Evolutionary conservation across 1,140 invertebrate genomes (phyloP).

Genomic region (Calosoma granatense): DNA sequence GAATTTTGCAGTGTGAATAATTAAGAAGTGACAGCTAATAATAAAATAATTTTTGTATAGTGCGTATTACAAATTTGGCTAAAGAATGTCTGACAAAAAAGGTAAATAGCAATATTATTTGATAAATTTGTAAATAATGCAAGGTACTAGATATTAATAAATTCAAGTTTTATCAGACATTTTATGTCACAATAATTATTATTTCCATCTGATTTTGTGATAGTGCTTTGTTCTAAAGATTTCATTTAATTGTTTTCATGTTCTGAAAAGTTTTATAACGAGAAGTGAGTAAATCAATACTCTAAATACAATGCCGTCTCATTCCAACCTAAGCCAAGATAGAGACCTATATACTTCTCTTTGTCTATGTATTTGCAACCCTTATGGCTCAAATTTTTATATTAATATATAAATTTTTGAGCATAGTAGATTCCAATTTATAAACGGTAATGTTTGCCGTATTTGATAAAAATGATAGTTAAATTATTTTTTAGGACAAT

Average conservation of each 20-base stretch:
- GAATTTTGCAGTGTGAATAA: conserved; percentile 8
- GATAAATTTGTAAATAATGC: background rate
- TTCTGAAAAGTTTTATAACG: conserved; percentile 12
- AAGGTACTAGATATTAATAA: background rate
- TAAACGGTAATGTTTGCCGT: no score
- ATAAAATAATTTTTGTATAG: background rate
- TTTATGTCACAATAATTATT: conserved; percentile 2
- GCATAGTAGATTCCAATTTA: no score
- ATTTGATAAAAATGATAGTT: background rate
- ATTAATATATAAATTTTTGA: no score
- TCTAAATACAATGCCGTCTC: conserved; percentile 12
- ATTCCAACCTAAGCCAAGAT: conserved; percentile 13
- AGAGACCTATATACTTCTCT: conserved; percentile 18
- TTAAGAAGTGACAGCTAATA: conserved; percentile 8
- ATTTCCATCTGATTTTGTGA: background rate
- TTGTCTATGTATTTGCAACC: conserved; percentile 7
- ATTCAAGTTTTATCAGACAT: background rate
- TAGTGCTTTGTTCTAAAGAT: background rate
- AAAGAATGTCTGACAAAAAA: conserved; percentile 16
- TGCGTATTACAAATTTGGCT: background rate
- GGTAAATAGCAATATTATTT: conserved; percentile 9
- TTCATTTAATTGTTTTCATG: conserved; percentile 3
- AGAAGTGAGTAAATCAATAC: conserved; percentile 21
- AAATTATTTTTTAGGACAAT: conserved; percentile 9
- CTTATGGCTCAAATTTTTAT: conserved; percentile 7